Evolutionary conservation across 2,113 vertebrate genomes (phyloP).

Genomic region (Ammospiza nelsoni): DNA sequence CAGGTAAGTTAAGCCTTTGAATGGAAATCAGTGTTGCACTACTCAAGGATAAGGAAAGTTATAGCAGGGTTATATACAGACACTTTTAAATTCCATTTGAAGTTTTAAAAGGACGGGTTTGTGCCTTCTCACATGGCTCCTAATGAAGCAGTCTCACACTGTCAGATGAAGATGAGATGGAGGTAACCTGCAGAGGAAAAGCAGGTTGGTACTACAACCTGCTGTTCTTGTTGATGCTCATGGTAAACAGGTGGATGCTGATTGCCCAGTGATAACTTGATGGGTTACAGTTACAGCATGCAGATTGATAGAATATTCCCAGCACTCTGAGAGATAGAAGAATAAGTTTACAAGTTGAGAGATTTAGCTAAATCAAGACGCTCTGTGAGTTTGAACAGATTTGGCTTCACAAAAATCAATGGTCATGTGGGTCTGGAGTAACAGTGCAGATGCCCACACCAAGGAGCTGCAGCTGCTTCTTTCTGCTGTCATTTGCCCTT

Average conservation of each 20-base stretch:
- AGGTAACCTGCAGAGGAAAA: neutral
- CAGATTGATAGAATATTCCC: neutral
- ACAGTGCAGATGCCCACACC: fast-evolving
- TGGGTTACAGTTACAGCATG: neutral
- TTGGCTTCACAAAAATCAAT: neutral
- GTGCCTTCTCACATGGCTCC: neutral
- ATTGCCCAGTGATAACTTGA: neutral
- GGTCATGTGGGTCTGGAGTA: neutral
- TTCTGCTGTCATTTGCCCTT: neutral
- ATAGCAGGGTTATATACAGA: neutral
- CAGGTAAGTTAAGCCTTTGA: neutral
- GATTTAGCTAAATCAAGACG: neutral
- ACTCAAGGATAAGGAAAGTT: neutral
- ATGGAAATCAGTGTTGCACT: neutral
- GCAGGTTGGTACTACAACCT: neutral
- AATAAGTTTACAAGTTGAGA: neutral
- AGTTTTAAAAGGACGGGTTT: neutral
- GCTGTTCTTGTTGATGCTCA: neutral
- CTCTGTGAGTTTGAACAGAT: neutral
- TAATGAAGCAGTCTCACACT: neutral
- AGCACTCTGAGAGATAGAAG: neutral
- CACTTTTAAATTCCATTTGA: neutral
- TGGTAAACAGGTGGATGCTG: neutral
- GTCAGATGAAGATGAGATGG: neutral
- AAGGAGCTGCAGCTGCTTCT: neutral